Evolutionary conservation across 2,888 invertebrate species (phyloP), one percentile per base, ranked within the genome.

Genomic region (Sarcophaga variegata): DNA sequence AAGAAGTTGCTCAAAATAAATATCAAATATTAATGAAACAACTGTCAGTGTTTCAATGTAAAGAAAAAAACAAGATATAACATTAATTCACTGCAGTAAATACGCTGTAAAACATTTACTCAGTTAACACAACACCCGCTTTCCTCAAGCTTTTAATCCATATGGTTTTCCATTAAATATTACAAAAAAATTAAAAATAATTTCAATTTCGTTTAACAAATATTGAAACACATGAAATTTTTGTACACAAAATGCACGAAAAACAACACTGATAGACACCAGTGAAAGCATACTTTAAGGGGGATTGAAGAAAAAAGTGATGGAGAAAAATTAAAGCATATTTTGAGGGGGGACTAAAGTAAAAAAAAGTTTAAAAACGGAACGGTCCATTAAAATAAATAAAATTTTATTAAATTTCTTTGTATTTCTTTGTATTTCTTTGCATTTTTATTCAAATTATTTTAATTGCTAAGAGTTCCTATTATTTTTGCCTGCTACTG

Each of bases 201-300:
- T 72, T 78, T 78, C 72, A 83, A 83, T 83, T 83, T 74, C 67
- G 67, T 67, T 83, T 74, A 78, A 78, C 78, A 83, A 83, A 83
- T 78, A 78, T 83, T 83, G 27, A 83, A 62, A 67, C 62, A 63
- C 49, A 78, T 17, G 25, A 54, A 54, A 54, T 10, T 17, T 54
- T 12, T 54, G 54, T 54, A 17, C 0, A 54, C 17, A 54, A 17
- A 54, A 54, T 14, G 12, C 54, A 54, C 17, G 14, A 17, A 17
- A 54, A 54, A 54, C 54, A 54, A 14, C 12, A 14, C 54, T 54
- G 4, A 17, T 54, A 54, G 17, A 37, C 10, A 37, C 3, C 8
- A 8, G 8, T 37, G 37, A 37, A 37, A 37, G 37, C 37, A 37
- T 37, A 37, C 37, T 37, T 8, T 37, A 37, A 37, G 2, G 37